These are phyloP conservation scores for Pangasianodon gigas DNA, from an alignment of 2,113 vertebrate species.

Conservation along the genomic window DNA sequence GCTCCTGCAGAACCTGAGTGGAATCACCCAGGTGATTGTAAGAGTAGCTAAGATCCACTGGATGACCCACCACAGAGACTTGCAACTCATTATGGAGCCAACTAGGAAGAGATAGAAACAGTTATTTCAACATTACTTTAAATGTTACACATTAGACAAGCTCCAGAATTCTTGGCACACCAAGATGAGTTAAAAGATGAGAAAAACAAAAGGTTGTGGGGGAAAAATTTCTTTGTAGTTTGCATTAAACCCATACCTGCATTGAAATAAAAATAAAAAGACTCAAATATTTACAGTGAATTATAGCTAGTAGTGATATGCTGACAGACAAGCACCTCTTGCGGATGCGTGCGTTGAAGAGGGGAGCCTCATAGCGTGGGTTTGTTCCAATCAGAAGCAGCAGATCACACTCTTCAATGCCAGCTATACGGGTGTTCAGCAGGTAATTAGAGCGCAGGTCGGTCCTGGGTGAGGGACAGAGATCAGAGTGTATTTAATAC, in stretches of 20 bases:
- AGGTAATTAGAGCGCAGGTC: slow-evolving; percentile 97
- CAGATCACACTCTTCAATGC: slow-evolving; percentile 91
- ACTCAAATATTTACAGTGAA: not conserved
- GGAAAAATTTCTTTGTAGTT: not conserved
- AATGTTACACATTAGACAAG: not conserved
- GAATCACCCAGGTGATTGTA: slow-evolving; percentile 93
- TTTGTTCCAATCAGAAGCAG: slow-evolving; percentile 93
- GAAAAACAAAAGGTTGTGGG: not conserved
- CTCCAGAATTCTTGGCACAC: not conserved
- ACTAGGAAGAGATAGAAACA: slow-evolving; percentile 63
- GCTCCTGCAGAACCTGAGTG: slow-evolving; percentile 82
- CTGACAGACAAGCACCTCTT: slow-evolving; percentile 81
- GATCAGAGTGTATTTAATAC: not conserved
- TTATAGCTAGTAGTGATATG: not conserved
- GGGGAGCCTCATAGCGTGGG: slow-evolving; percentile 92
- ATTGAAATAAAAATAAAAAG: not conserved
- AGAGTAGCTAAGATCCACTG: slow-evolving; percentile 87
- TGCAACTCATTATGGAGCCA: slow-evolving; percentile 97
- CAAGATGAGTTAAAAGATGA: not conserved
- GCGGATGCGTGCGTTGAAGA: slow-evolving; percentile 93
- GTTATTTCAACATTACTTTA: not conserved
- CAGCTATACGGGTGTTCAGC: slow-evolving; percentile 89
- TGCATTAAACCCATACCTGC: not conserved
- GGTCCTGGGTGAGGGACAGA: slow-evolving; percentile 70
- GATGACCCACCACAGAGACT: slow-evolving; percentile 86